Conservation (phyloP, 2,888 invertebrate species). For the Drosophila pseudotalamancana region DNA sequence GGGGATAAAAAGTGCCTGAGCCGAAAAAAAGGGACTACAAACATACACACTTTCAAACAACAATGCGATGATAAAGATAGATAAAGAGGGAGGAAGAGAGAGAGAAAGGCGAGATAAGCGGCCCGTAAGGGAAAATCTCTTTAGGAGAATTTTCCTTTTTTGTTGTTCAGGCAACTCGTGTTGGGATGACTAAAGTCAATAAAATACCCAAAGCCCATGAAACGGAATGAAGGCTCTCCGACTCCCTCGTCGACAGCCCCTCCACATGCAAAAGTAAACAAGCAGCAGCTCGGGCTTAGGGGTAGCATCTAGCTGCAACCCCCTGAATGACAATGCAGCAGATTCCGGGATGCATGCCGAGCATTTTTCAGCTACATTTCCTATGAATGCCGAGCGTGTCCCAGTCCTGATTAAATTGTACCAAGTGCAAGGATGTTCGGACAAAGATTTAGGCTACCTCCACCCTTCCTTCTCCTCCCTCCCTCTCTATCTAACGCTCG, state of each 20-base stretch:
- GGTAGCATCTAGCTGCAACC: conserved; percentile 49
- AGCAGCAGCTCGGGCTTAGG: conserved; percentile 38
- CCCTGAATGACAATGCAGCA: conserved; percentile 10
- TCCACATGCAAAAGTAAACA: conserved; percentile 55
- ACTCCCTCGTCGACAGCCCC: not conserved
- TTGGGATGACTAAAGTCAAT: conserved; percentile 58
- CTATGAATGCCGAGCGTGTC: conserved; percentile 40
- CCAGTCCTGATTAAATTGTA: conserved; percentile 68
- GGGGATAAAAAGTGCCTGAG: conserved; percentile 5
- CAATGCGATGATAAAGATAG: conserved; percentile 46
- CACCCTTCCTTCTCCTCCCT: not conserved
- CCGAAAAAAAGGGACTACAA: conserved; percentile 13
- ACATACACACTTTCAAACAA: conserved; percentile 71
- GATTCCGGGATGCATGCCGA: conserved; percentile 24
- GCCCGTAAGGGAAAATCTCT: conserved; percentile 32
- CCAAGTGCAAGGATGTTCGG: conserved; percentile 53
- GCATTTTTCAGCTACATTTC: conserved; percentile 43
- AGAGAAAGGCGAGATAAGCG: conserved; percentile 47
- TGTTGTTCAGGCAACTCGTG: conserved; percentile 15
- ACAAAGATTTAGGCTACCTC: conserved; percentile 24
- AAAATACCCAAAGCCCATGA: conserved; percentile 51
- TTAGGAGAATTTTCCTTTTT: conserved; percentile 21
- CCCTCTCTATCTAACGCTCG: not conserved
- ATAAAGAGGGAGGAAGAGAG: conserved; percentile 21
- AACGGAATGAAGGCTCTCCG: conserved; percentile 16